Percentiles rank a stretch among this genome's conserved stretches.
phyloP scores from a whole-genome alignment of 2,113 vertebrate species.

The Istiophorus platypterus region DNA sequence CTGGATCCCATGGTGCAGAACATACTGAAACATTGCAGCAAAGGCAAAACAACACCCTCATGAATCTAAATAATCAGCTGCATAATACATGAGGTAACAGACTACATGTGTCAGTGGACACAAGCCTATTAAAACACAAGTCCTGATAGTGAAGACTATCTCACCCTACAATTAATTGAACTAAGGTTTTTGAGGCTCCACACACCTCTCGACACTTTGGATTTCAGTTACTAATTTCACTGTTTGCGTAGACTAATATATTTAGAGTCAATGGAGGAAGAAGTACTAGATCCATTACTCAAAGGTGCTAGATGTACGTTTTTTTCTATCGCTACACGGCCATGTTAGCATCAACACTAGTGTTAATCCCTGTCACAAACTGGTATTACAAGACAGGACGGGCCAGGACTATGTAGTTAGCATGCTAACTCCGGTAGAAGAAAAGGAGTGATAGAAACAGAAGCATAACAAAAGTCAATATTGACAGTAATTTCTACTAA shows the following conservation, averaged over 20 bases:
- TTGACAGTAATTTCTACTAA: no score
- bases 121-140: conserved; percentile 37
- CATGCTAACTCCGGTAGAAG: no score
- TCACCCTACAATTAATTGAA: not conserved
- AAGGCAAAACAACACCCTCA: conserved; percentile 33
- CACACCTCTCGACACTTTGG: not conserved
- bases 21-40: not conserved
- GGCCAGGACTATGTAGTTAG: no score
- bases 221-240: not conserved
- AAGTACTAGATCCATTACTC: no score
- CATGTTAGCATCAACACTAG: no score
- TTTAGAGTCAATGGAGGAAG: no score
- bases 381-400: no score
- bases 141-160: conserved; percentile 22
- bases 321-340: no score
- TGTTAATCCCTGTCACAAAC: no score
- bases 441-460: no score
- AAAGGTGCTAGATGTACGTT: no score
- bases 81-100: conserved; percentile 17
- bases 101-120: conserved; percentile 18
- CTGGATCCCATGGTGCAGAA: conserved; percentile 18
- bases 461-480: no score
- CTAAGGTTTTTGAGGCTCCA: not conserved
- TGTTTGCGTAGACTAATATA: not conserved
- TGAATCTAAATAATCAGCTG: conserved; percentile 40